Percentiles rank a stretch among this genome's conserved stretches.
Evolutionary conservation across 2,888 invertebrate species (phyloP).

Genomic region (Adineta ricciae): DNA sequence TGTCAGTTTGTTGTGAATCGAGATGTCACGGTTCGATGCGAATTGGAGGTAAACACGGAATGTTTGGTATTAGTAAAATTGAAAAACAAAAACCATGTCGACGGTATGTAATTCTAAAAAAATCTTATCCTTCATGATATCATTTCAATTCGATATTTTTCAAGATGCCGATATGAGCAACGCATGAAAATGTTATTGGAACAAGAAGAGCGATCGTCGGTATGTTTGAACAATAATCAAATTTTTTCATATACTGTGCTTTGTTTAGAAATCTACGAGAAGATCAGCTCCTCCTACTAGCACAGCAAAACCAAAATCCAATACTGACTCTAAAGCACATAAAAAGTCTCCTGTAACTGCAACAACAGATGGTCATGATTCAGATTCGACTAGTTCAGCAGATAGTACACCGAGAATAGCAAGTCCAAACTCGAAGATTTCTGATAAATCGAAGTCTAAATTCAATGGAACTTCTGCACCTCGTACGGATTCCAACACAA

Average conservation of each 20-base stretch:
- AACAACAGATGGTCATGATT: no score
- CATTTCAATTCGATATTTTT: no score
- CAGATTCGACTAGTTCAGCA: neutral
- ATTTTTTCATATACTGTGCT: neutral
- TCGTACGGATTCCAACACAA: neutral
- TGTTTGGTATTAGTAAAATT: neutral
- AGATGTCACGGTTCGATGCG: neutral
- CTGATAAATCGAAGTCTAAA: neutral
- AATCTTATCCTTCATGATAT: neutral
- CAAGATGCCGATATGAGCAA: neutral
- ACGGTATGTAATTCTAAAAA: neutral
- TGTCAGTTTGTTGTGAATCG: neutral
- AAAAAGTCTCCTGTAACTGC: no score
- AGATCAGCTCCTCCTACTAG: neutral
- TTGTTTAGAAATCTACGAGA: neutral
- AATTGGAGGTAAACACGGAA: neutral
- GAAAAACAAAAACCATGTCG: neutral
- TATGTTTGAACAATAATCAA: neutral
- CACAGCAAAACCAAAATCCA: neutral
- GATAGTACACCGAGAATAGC: no score
- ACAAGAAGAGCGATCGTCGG: neutral
- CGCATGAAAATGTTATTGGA: neutral
- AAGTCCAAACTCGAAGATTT: no score
- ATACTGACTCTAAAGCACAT: no score
- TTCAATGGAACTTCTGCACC: neutral